Base-by-base conservation (phyloP, 1,140 invertebrate species). In the Prorops nasuta region DNA sequence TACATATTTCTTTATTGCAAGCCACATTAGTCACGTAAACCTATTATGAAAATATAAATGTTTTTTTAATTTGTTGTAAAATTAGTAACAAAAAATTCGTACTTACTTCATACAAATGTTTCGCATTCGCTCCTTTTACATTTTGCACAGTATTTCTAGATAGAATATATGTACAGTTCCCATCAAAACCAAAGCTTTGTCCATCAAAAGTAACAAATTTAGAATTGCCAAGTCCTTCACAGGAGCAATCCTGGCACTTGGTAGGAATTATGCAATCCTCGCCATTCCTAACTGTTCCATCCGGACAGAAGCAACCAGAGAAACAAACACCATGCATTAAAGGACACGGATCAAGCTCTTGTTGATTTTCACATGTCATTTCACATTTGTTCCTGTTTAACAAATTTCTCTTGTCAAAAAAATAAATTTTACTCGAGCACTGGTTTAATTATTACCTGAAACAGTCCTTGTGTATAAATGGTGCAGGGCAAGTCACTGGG, bases 281-380 rank as follows among this genome's bases (percentile, higher is more conserved):
- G 6, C 81, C 85, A 58, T 85, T 83, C 1, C 87, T 77, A 0
- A 92, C 85, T 16, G 81, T 81, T 36, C 89, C 90, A 35, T 87
- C 83, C 1, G 90, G 89, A 64, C 90, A 92, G 70, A 90, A 92
- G 70, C 90, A 93, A 24, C 90, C 91, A 1, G 88, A 81, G 66
- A 89, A 88, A 66, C 90, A 92, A 10, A 82, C 77, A 9, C 84
- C 82, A 1, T 81, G 75, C 32, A 84, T 75, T 17, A 74, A 54
- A 0, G 86, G 82, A 60, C 89, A 91, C 0, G 80, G 65, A 42
- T 84, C 76, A 6, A 77, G 70, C 22, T 81, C 71, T 28, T 79
- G 75, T 22, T 88, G 55, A 45, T 82, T 83, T 38, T 83, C 79
- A 60, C 91, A 93, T 0, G 82, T 83, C 2, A 83, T 81, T 64